Evolutionary conservation across 2,888 invertebrate genomes (phyloP), one percentile per base, ranked within the genome.

Genomic region (Pasiphila rectangulata): DNA sequence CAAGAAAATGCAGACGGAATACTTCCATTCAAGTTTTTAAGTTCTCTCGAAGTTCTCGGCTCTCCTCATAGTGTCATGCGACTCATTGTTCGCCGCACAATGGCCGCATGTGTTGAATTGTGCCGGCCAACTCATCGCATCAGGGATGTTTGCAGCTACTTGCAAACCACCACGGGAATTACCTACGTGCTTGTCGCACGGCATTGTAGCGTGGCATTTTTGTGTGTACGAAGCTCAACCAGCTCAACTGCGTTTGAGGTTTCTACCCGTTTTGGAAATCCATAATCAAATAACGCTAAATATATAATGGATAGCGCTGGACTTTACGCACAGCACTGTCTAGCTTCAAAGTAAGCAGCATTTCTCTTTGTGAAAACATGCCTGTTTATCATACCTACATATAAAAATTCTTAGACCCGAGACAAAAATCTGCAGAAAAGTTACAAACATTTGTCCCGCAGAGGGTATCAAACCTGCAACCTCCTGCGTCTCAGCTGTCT

Each of bases 21-120:
- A 76, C 69, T 80, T 76, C 72, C 73, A 79, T 83, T 81, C 76
- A 80, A 80, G 72, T 75, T 80, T 81, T 75, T 72, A 79, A 84
- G 83, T 78, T 83, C 75, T 75, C 72, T 76, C 70, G 68, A 76
- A 82, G 75, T 76, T 79, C 78, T 76, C 65, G 68, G 75, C 69
- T 73, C 72, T 66, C 69, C 68, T 72, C 79, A 66, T 73, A 75
- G 75, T 73, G 72, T 76, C 74, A 73, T 71, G 73, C 69, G 61
- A 67, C 61, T 67, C 80, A 74, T 87, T 87, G 86, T 87, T 75
- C 73, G 67, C 37, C 52, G 54, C 63, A 87, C 86, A 86, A 86
- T 84, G 59, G 82, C 56, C 59, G 73, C 75, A 78, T 81, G 78
- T 82, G 80, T 78, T 77, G 78, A 72, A 78, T 73, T 75, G 79